Evolutionary conservation across 2,797 vertebrate species (phyloP).

Genomic region (Eulemur albifrons): DNA sequence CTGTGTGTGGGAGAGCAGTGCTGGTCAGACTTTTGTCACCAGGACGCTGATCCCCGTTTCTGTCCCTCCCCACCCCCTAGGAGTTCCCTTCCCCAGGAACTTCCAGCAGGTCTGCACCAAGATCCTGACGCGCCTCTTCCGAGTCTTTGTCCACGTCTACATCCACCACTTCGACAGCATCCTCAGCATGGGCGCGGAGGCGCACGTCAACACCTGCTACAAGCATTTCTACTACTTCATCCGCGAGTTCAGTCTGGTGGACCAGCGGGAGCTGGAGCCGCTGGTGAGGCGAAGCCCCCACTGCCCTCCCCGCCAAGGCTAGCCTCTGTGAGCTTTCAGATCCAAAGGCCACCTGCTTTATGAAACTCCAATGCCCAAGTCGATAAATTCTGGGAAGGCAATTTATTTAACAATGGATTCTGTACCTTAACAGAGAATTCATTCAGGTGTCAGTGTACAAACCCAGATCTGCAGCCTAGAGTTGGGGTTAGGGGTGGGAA

Average conservation of each 20-base stretch:
- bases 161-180: conserved; percentile 99
- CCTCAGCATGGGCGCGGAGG: conserved; percentile 97
- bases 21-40: neutral
- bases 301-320: neutral
- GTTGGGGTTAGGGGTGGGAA: neutral
- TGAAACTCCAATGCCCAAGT: neutral
- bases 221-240: conserved; percentile 99
- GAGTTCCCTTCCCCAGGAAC: conserved; percentile 97
- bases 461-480: neutral
- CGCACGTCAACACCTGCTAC: conserved; percentile 99
- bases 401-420: neutral
- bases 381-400: neutral
- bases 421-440: conserved; percentile 43
- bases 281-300: conserved; percentile 89
- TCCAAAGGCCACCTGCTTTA: neutral
- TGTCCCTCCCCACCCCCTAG: conserved; percentile 80
- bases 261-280: conserved; percentile 95
- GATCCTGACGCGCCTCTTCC: conserved; percentile 97
- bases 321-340: neutral
- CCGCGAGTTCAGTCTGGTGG: conserved; percentile 95
- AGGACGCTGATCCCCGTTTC: neutral
- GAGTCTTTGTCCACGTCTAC: conserved; percentile 98
- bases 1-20: neutral
- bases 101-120: conserved; percentile 99
- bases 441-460: conserved; percentile 54